These are phyloP conservation scores for Acanthurus leucopareius DNA, from an alignment of 2,797 vertebrate species.

Conservation along the genomic window DNA sequence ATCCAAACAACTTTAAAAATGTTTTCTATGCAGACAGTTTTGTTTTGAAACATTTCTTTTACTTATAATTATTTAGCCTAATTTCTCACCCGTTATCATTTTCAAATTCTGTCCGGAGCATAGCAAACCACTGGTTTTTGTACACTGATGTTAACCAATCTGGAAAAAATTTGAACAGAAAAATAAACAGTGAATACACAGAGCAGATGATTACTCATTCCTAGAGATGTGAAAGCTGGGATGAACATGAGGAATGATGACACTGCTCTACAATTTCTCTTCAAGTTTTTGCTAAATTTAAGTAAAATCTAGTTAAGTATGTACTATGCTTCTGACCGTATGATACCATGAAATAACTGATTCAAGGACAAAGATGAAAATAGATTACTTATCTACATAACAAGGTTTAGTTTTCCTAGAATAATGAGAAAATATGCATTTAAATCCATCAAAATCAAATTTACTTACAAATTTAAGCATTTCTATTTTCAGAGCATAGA, in stretches of 20 bases:
- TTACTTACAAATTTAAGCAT: background rate
- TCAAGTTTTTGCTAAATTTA: too few relatives aligned
- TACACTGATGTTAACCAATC: constrained; percentile 94
- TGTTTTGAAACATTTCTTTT: background rate
- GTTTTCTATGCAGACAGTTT: background rate
- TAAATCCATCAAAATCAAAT: background rate
- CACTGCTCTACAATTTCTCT: background rate
- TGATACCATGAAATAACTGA: too few relatives aligned
- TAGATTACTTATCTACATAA: background rate
- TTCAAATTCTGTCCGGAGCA: constrained; percentile 98
- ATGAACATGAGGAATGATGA: background rate
- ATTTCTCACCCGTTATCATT: constrained; percentile 93
- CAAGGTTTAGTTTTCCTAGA: too few relatives aligned
- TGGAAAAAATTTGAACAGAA: constrained; percentile 58
- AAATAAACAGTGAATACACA: constrained; percentile 33
- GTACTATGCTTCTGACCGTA: too few relatives aligned
- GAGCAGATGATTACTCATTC: background rate
- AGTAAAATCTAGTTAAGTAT: background rate
- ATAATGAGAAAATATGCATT: background rate
- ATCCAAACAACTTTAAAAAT: background rate
- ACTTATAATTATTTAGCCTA: background rate
- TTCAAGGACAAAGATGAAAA: background rate
- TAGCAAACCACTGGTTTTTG: constrained; percentile 98
- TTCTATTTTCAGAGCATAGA: background rate
- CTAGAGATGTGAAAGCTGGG: background rate